phyloP scores from a whole-genome alignment of 1,140 invertebrate genomes.

The Rhagoletis zephyria region DNA sequence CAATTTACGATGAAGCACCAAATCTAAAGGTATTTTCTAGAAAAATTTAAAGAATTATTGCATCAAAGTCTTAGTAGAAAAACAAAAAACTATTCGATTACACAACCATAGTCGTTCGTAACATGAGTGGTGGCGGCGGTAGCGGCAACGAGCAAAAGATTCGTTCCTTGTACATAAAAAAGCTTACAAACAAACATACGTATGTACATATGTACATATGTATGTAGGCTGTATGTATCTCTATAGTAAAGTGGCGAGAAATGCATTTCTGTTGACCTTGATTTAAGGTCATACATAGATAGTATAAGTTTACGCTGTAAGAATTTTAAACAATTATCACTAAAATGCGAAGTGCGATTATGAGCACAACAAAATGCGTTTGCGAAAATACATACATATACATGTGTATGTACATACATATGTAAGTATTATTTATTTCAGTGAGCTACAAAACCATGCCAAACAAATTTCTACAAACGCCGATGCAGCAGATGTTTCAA shows the following conservation, averaged over 20 bases:
- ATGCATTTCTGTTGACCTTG: slow-evolving; percentile 42
- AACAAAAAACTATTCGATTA: slow-evolving; percentile 56
- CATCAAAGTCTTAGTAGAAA: slow-evolving; percentile 54
- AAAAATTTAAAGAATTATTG: neutral
- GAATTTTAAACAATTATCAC: neutral
- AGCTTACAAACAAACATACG: neutral
- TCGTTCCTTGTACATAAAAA: neutral
- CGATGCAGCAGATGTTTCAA: too few species aligned
- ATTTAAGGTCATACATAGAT: slow-evolving; percentile 1
- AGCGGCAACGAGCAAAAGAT: slow-evolving; percentile 59
- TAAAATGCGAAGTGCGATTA: neutral
- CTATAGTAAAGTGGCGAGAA: neutral
- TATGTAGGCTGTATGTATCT: neutral
- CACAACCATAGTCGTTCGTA: slow-evolving; percentile 59
- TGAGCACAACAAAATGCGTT: neutral
- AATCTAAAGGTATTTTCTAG: slow-evolving; percentile 65
- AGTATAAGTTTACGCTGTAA: neutral
- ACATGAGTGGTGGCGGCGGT: slow-evolving; percentile 57
- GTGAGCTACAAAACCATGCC: neutral
- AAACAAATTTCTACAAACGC: too few species aligned
- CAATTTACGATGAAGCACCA: slow-evolving; percentile 70
- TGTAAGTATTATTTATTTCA: neutral
- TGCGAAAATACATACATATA: neutral
- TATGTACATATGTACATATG: neutral
- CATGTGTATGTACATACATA: neutral